Conservation (phyloP, 2,113 vertebrate species). For the Passer montanus region DNA sequence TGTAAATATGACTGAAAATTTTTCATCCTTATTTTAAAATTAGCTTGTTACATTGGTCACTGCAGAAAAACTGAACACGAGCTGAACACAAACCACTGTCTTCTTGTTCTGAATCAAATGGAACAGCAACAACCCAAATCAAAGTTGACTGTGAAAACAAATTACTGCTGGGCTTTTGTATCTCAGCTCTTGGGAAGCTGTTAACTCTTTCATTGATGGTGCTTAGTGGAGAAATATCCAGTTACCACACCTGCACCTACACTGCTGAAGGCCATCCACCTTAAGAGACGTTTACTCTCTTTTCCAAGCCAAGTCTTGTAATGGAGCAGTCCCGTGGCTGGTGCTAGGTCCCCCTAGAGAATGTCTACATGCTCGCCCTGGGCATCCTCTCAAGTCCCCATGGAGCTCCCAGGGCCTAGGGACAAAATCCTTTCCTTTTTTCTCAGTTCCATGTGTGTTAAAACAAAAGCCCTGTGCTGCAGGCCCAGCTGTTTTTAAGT, state of each 20-base stretch:
- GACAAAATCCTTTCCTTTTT: not conserved
- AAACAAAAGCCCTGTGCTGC: not conserved
- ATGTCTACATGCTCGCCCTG: accelerated
- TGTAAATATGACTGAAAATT: not conserved
- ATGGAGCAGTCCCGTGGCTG: not conserved
- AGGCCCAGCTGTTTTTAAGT: not conserved
- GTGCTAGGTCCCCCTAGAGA: not conserved
- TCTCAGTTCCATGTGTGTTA: not conserved
- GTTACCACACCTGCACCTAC: not conserved
- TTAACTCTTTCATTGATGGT: not conserved
- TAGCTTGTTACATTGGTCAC: not conserved
- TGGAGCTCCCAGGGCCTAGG: accelerated
- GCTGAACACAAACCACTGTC: not conserved
- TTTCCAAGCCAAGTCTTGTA: not conserved
- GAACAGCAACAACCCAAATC: not conserved
- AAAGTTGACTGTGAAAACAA: not conserved
- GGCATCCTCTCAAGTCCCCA: not conserved
- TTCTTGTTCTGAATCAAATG: not conserved
- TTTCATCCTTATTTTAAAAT: not conserved
- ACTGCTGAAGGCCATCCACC: not conserved
- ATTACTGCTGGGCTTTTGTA: not conserved
- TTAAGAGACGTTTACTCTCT: not conserved
- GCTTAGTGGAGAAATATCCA: not conserved
- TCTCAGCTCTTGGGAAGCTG: not conserved
- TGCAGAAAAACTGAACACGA: not conserved